Evolutionary conservation across 2,888 invertebrate genomes (phyloP).

Genomic region (Drosophila cognata): DNA sequence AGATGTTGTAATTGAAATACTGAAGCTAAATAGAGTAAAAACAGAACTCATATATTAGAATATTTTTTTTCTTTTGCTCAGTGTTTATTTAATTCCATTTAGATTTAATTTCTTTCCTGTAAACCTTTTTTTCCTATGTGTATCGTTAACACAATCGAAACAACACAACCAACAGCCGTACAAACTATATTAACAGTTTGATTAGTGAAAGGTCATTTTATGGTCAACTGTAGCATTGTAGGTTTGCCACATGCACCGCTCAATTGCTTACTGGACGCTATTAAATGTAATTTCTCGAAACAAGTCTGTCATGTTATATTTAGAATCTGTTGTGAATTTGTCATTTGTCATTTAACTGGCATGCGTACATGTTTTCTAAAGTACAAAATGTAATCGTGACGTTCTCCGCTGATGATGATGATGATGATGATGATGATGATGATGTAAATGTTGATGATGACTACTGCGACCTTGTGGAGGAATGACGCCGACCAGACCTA

Average conservation of each 20-base stretch:
- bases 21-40: background rate
- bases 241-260: background rate
- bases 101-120: background rate
- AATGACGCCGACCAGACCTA: constrained; percentile 28
- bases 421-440: constrained; percentile 7
- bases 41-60: background rate
- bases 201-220: constrained; percentile 7
- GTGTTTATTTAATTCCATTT: background rate
- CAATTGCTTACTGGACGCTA: constrained; percentile 8
- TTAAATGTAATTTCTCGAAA: constrained; percentile 7
- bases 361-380: constrained; percentile 11
- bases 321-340: constrained; percentile 15
- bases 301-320: constrained; percentile 20
- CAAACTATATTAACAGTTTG: background rate
- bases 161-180: background rate
- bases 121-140: background rate
- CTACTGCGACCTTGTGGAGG: constrained; percentile 31
- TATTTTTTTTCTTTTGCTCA: background rate
- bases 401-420: background rate
- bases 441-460: constrained; percentile 16
- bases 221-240: background rate
- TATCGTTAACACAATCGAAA: background rate
- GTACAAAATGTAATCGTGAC: background rate
- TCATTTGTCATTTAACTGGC: constrained; percentile 23
- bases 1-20: background rate